Percentiles rank a stretch among this genome's conserved stretches.
These are phyloP conservation scores for Iphiclides podalirius DNA, from an alignment of 2,888 invertebrate genomes.

Conservation along the genomic window DNA sequence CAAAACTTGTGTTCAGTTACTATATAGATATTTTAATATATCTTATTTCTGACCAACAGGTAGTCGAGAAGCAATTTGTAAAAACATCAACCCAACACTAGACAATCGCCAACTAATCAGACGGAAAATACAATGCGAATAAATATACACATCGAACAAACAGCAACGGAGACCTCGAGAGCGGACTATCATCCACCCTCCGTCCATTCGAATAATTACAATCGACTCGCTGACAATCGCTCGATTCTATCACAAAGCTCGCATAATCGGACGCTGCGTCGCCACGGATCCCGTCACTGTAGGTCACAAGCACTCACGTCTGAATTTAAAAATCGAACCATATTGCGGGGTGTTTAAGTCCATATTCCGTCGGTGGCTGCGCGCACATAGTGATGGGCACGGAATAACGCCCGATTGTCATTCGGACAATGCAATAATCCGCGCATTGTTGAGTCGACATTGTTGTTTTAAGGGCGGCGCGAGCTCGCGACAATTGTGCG, in stretches of 20 bases:
- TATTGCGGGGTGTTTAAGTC: too few species aligned
- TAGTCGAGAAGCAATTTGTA: too few species aligned
- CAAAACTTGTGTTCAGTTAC: too few species aligned
- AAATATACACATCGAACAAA: slow-evolving; percentile 47
- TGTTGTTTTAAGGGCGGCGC: slow-evolving; percentile 79
- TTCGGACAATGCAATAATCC: slow-evolving; percentile 80
- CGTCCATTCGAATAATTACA: slow-evolving; percentile 75
- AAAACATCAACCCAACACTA: too few species aligned
- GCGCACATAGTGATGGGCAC: slow-evolving; percentile 50
- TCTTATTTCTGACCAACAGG: too few species aligned
- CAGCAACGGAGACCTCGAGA: slow-evolving; percentile 55
- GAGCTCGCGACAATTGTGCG: slow-evolving; percentile 72
- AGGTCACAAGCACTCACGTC: slow-evolving; percentile 45
- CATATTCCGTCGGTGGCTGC: slow-evolving; percentile 13
- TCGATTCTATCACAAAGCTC: slow-evolving; percentile 76
- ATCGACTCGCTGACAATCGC: slow-evolving; percentile 78
- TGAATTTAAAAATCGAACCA: too few species aligned
- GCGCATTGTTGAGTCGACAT: slow-evolving; percentile 77
- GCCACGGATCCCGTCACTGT: slow-evolving; percentile 45
- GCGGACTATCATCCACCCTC: slow-evolving; percentile 50
- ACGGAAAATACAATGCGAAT: slow-evolving; percentile 24
- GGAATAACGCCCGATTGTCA: slow-evolving; percentile 68
- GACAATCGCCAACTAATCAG: too few species aligned
- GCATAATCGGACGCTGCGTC: slow-evolving; percentile 75
- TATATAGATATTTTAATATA: too few species aligned